These are phyloP conservation scores for Bagarius yarrelli DNA, from an alignment of 2,113 vertebrate species.

Conservation along the genomic window DNA sequence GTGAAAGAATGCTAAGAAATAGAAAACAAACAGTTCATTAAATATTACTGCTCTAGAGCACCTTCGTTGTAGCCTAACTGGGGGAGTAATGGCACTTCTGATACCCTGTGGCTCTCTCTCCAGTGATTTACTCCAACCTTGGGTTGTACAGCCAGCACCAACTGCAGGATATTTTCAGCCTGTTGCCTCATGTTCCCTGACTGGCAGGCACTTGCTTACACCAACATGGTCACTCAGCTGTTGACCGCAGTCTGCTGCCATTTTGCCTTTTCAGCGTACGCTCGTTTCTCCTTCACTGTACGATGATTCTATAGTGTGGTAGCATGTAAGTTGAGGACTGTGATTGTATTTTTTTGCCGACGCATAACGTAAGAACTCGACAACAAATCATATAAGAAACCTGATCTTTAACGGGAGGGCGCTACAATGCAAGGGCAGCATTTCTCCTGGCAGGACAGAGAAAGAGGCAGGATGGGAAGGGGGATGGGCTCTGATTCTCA, in stretches of 20 bases:
- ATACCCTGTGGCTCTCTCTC: constrained; percentile 55
- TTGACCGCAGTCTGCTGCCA: constrained; percentile 38
- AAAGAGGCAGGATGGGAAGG: constrained; percentile 41
- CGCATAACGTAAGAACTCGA: not conserved
- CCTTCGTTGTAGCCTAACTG: constrained; percentile 38
- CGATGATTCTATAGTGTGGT: constrained; percentile 8
- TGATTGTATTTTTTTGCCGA: constrained; percentile 5
- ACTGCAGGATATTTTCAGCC: constrained; percentile 74
- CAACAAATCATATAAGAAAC: constrained; percentile 49
- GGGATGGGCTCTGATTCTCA: constrained; percentile 58
- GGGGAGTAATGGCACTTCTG: constrained; percentile 55
- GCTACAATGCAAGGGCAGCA: constrained; percentile 69
- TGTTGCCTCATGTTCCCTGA: constrained; percentile 68
- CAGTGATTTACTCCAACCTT: constrained; percentile 68
- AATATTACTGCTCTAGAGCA: constrained; percentile 4
- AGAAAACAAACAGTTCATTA: constrained; percentile 5
- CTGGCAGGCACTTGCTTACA: constrained; percentile 56
- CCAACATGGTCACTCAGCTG: constrained; percentile 52
- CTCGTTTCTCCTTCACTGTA: constrained; percentile 4
- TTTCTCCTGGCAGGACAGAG: constrained; percentile 58
- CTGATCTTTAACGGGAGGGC: constrained; percentile 51
- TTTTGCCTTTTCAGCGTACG: constrained; percentile 28
- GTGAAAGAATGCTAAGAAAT: not conserved
- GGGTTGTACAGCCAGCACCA: constrained; percentile 70
- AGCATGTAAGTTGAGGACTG: not conserved